phyloP scores from a whole-genome alignment of 2,797 vertebrate species.

The Sebastiscus albofasciatus region DNA sequence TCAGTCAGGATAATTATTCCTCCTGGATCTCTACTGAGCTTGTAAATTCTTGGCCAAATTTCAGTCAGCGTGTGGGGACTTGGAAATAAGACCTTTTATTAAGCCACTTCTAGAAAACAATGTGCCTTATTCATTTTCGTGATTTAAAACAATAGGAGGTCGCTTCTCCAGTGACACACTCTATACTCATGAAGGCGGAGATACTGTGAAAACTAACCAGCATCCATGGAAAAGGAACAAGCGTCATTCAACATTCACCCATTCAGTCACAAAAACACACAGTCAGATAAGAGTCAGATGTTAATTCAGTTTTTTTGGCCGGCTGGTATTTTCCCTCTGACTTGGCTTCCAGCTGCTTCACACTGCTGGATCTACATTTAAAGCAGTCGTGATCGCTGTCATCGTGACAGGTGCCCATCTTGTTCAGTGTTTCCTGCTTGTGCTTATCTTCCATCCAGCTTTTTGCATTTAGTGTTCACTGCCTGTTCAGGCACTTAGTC shows the following conservation, averaged over 20 bases:
- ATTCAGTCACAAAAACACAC: constrained; percentile 19
- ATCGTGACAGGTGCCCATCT: constrained; percentile 59
- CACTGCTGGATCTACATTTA: constrained; percentile 38
- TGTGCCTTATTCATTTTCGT: not conserved
- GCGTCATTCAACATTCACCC: constrained; percentile 27
- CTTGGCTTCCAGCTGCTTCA: constrained; percentile 60
- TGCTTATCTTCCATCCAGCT: constrained; percentile 81
- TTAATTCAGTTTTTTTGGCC: constrained; percentile 44
- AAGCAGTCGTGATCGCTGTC: constrained; percentile 46
- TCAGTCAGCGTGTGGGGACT: not conserved
- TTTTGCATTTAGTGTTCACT: constrained; percentile 66
- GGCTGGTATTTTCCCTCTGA: constrained; percentile 48
- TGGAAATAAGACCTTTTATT: not conserved
- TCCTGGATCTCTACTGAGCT: not conserved
- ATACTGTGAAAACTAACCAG: constrained; percentile 27
- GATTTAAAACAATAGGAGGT: not conserved
- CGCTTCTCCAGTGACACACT: constrained; percentile 9
- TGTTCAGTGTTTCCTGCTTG: constrained; percentile 79
- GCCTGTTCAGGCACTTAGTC: constrained; percentile 51
- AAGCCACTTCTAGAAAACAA: constrained; percentile 3
- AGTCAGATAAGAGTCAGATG: constrained; percentile 32
- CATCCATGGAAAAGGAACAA: constrained; percentile 19
- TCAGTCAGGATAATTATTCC: not conserved
- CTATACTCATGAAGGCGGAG: not conserved
- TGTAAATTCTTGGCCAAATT: constrained; percentile 2